A percentile compares a stretch with the other conserved stretches of the same genome.
These are phyloP conservation scores for Hydrozoanthus gracilis DNA, from an alignment of 92 coral and sea anemone genomes.

Conservation along the genomic window DNA sequence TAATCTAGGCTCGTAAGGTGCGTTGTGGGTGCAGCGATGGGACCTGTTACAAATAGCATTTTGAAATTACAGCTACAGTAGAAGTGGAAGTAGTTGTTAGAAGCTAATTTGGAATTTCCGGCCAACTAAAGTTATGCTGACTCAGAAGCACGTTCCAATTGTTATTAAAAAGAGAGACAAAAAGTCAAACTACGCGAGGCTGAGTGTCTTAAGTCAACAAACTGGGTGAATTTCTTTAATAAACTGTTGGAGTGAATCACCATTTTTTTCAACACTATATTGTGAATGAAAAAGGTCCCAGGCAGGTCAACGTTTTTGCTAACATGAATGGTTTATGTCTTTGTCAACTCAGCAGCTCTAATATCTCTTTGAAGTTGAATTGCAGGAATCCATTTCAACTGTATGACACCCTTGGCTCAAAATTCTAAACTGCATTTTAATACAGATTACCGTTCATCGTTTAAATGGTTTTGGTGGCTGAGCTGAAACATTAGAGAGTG, in stretches of 20 bases:
- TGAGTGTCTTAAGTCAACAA: background rate
- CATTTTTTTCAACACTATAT: background rate
- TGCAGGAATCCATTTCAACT: constrained; percentile 3
- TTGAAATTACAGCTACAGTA: background rate
- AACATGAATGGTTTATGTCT: background rate
- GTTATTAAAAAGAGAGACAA: background rate
- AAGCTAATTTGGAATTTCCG: constrained; percentile 46
- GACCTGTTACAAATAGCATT: background rate
- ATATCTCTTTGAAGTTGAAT: background rate
- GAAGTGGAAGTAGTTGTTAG: constrained; percentile 2
- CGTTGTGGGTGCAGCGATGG: background rate
- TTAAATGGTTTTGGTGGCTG: no score
- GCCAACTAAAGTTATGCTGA: constrained; percentile 2
- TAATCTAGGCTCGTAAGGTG: background rate
- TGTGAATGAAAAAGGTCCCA: background rate
- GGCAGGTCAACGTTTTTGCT: background rate
- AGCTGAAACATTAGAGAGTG: no score
- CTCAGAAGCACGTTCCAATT: constrained; percentile 16
- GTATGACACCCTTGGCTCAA: background rate
- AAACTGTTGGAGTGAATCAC: background rate
- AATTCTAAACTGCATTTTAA: background rate
- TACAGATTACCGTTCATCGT: no score
- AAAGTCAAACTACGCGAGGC: background rate
- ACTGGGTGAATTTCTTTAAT: background rate
- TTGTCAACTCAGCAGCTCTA: background rate